Percentiles rank a stretch among this genome's conserved stretches.
These are phyloP conservation scores for Scaptomyza graminum DNA, from an alignment of 1,140 invertebrate species.

Conservation along the genomic window DNA sequence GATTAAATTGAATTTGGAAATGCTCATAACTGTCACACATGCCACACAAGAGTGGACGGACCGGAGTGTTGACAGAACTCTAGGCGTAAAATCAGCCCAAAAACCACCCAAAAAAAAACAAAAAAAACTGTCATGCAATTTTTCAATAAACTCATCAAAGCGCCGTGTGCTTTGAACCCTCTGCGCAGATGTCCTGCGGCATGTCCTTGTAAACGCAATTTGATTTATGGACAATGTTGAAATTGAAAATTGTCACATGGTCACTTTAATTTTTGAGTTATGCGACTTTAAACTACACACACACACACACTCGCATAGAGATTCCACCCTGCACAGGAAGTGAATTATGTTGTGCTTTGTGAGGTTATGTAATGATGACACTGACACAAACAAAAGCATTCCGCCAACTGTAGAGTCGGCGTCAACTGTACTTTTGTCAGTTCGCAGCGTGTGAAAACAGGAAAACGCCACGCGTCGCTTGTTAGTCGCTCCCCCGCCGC, in stretches of 20 bases:
- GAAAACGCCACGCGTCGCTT: constrained; percentile 69
- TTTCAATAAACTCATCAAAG: constrained; percentile 81
- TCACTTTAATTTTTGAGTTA: constrained; percentile 82
- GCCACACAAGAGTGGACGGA: constrained; percentile 31
- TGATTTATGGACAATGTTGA: constrained; percentile 78
- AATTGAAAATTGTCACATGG: constrained; percentile 80
- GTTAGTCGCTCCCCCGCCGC: constrained; percentile 40
- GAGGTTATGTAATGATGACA: constrained; percentile 72
- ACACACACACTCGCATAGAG: constrained; percentile 10
- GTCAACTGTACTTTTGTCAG: constrained; percentile 62
- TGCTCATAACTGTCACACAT: constrained; percentile 78
- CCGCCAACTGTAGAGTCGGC: constrained; percentile 51
- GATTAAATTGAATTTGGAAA: constrained; percentile 72
- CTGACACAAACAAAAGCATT: constrained; percentile 27
- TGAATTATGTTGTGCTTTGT: constrained; percentile 76
- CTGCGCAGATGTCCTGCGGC: constrained; percentile 54
- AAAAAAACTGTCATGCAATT: constrained; percentile 41
- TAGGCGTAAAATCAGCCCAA: background rate
- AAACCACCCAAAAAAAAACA: constrained; percentile 63
- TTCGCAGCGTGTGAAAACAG: constrained; percentile 63
- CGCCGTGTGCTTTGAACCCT: constrained; percentile 58
- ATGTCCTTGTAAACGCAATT: constrained; percentile 69
- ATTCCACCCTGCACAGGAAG: constrained; percentile 56
- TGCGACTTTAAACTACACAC: constrained; percentile 71
- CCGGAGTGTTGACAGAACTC: constrained; percentile 24